Percentiles rank a stretch among this genome's conserved stretches.
Evolutionary conservation across 92 coral and sea anemone species (phyloP).

Genomic region (Phenganax marumi): DNA sequence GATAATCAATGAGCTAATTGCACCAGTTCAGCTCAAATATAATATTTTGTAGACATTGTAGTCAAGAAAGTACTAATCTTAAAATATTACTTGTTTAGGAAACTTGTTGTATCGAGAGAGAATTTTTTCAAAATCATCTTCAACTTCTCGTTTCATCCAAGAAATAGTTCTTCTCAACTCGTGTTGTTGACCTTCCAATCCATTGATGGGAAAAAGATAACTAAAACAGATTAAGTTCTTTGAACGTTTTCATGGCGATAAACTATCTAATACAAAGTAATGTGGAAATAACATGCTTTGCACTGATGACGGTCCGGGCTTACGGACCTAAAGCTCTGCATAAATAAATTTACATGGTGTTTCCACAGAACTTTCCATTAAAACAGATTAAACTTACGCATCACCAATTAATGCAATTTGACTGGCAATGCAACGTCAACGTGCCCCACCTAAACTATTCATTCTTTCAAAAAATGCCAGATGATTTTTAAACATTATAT

Average conservation of each 20-base stretch:
- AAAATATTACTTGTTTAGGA: conserved; percentile 64
- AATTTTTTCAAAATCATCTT: conserved; percentile 74
- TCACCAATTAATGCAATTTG: too few relatives aligned
- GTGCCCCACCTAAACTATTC: too few relatives aligned
- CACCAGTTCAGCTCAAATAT: background rate
- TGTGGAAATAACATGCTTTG: too few relatives aligned
- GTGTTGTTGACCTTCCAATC: conserved; percentile 88
- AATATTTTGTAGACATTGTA: background rate
- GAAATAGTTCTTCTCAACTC: conserved; percentile 77
- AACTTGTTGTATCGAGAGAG: conserved; percentile 73
- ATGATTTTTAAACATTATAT: too few relatives aligned
- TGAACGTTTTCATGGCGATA: too few relatives aligned
- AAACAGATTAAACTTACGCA: background rate
- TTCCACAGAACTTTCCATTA: too few relatives aligned
- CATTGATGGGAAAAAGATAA: conserved; percentile 67
- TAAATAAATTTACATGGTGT: too few relatives aligned
- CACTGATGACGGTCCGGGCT: too few relatives aligned
- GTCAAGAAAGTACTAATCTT: background rate
- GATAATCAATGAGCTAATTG: background rate
- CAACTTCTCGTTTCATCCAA: conserved; percentile 82
- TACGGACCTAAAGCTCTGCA: too few relatives aligned
- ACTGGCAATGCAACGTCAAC: too few relatives aligned
- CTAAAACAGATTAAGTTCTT: conserved; percentile 38
- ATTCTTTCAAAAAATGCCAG: too few relatives aligned
- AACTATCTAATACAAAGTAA: too few relatives aligned